A percentile compares a stretch with the other conserved stretches of the same genome.
Conservation (phyloP, 2,797 vertebrate species). For the Pristis pectinata region DNA sequence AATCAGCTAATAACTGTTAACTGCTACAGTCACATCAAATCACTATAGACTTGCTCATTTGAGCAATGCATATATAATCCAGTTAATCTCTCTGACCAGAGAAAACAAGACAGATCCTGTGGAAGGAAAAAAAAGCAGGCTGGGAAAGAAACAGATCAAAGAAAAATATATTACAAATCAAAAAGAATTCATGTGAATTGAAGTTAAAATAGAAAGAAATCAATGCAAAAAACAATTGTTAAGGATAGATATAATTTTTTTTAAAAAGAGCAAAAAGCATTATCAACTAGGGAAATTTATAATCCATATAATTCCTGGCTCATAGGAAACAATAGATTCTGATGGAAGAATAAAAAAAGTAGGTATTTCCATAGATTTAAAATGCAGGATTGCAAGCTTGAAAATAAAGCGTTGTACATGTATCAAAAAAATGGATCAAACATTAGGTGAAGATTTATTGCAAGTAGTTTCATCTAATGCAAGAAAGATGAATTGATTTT, state of each 20-base stretch:
- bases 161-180: not conserved
- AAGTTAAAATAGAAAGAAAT: not conserved
- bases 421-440: conserved; percentile 99
- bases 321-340: not conserved
- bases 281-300: too few species aligned
- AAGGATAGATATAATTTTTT: not conserved
- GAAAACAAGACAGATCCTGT: not conserved
- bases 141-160: not conserved
- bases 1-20: conserved; percentile 19
- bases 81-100: not conserved
- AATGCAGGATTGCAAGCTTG: conserved; percentile 33
- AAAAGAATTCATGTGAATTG: not conserved
- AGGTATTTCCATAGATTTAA: conserved; percentile 33
- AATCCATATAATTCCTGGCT: not conserved
- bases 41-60: not conserved
- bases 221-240: not conserved
- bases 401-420: conserved; percentile 85
- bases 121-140: not conserved
- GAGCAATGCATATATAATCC: not conserved
- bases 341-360: too few species aligned
- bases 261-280: not conserved
- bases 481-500: conserved; percentile 98
- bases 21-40: not conserved
- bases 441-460: conserved; percentile 96
- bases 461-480: conserved; percentile 93